A percentile compares a stretch with the other conserved stretches of the same genome.
Evolutionary conservation across 2,113 vertebrate species (phyloP).

Genomic region (Atherinomorus stipes): DNA sequence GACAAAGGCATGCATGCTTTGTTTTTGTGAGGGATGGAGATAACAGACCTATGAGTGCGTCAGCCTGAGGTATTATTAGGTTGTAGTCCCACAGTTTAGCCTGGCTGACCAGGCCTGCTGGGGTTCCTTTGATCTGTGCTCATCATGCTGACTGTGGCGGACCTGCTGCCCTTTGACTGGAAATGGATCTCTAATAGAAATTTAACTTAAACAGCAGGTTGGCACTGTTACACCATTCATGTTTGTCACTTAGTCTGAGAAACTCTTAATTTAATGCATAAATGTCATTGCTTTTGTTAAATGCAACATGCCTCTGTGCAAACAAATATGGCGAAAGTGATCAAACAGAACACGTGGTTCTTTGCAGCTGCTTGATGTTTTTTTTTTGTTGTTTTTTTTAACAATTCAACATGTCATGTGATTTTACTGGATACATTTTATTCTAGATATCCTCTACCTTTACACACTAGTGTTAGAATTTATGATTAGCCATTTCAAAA

Average conservation of each 20-base stretch:
- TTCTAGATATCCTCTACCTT: too few species aligned
- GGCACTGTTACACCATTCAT: background rate
- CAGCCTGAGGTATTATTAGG: constrained; percentile 46
- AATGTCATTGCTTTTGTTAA: background rate
- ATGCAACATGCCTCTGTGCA: background rate
- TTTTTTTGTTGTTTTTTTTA: too few species aligned
- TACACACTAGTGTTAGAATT: too few species aligned
- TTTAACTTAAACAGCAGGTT: constrained; percentile 1
- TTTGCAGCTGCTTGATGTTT: too few species aligned
- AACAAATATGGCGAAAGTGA: too few species aligned
- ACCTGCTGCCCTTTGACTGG: constrained; percentile 6
- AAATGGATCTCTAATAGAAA: constrained; percentile 7
- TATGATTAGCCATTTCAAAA: too few species aligned
- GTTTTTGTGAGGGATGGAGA: background rate
- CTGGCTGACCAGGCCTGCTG: constrained; percentile 37
- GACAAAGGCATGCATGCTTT: background rate
- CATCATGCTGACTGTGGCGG: constrained; percentile 35
- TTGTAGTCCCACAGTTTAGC: constrained; percentile 52
- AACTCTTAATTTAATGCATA: background rate
- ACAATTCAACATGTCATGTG: too few species aligned
- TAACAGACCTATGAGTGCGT: constrained; percentile 10
- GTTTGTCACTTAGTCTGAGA: background rate
- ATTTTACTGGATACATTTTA: too few species aligned
- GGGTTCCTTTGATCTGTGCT: constrained; percentile 46
- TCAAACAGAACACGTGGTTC: too few species aligned